phyloP scores from a whole-genome alignment of 2,888 invertebrate species.

The Agrochola circellaris region DNA sequence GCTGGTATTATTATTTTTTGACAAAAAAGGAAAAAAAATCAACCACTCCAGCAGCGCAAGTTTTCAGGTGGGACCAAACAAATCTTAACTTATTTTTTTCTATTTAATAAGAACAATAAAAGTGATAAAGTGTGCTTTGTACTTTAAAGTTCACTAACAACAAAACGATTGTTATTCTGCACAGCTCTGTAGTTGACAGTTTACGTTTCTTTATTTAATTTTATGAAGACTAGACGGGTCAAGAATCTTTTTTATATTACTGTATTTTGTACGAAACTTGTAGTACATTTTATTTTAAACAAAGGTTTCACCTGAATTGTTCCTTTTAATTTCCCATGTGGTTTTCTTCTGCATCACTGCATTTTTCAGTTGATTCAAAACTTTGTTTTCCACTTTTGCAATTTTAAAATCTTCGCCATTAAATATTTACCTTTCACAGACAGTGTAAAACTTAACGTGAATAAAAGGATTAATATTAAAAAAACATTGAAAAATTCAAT shows the following conservation, averaged over 20 bases:
- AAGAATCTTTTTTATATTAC: not conserved
- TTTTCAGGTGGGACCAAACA: not conserved
- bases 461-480: not conserved
- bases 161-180: not conserved
- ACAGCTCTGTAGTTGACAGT: slow-evolving; percentile 4
- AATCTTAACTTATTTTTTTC: not conserved
- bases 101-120: not conserved
- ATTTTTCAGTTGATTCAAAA: slow-evolving; percentile 26
- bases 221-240: slow-evolving; percentile 1
- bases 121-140: not conserved
- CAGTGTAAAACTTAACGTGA: not conserved
- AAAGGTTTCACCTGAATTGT: not conserved
- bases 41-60: no score
- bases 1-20: no score
- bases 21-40: no score
- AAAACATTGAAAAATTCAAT: not conserved
- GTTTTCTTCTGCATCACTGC: slow-evolving; percentile 18
- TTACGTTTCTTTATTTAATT: slow-evolving; percentile 2
- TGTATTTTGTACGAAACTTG: not conserved
- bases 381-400: slow-evolving; percentile 16
- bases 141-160: slow-evolving; percentile 5
- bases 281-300: slow-evolving; percentile 4
- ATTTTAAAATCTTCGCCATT: slow-evolving; percentile 17
- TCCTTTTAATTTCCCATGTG: slow-evolving; percentile 47
- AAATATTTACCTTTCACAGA: not conserved